These are phyloP conservation scores for Reticulitermes speratus DNA, from an alignment of 1,140 invertebrate species.

Conservation along the genomic window DNA sequence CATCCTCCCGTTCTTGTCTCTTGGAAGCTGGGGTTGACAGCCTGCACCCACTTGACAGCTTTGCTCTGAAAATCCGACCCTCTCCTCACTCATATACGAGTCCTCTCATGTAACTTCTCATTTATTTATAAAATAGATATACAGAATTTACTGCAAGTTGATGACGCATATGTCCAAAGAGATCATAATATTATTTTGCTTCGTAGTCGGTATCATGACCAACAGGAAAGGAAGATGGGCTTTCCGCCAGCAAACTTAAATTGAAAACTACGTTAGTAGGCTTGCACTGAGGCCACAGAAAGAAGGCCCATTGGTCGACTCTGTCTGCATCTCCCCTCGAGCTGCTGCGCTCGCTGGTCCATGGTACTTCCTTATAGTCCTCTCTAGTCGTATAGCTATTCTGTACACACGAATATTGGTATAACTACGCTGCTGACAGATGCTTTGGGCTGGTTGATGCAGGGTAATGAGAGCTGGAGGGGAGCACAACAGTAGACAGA, in stretches of 20 bases:
- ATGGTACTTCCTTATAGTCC: no score
- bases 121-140: background rate
- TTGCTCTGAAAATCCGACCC: background rate
- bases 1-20: background rate
- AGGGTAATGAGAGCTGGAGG: no score
- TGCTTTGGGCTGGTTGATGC: no score
- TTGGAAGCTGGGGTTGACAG: background rate
- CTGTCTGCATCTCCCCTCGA: no score
- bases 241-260: background rate
- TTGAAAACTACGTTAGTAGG: background rate
- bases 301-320: no score
- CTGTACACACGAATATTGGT: no score
- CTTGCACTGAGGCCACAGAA: no score
- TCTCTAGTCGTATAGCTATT: no score
- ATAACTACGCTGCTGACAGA: no score
- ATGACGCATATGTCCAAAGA: constrained; percentile 15
- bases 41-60: constrained; percentile 16
- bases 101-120: background rate
- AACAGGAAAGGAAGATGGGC: background rate
- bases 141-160: constrained; percentile 11
- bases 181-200: constrained; percentile 15
- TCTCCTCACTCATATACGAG: no score
- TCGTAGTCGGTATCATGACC: background rate
- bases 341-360: no score
- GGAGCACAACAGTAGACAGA: no score